These are phyloP conservation scores for Drosophila dunni DNA, from an alignment of 1,140 invertebrate species.

Conservation along the genomic window DNA sequence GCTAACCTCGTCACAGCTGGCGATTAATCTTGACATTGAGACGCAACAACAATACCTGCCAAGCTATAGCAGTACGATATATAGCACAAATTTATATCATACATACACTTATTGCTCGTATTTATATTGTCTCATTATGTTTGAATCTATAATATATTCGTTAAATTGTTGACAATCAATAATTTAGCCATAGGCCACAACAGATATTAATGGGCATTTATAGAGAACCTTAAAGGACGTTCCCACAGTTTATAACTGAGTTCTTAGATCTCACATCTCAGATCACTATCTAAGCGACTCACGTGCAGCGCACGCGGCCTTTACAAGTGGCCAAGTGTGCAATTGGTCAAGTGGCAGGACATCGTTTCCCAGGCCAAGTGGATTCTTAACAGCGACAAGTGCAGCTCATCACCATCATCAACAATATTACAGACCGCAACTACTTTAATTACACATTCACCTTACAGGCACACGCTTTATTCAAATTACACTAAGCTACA, in stretches of 20 bases:
- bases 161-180: slow-evolving; percentile 70
- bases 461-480: slow-evolving; percentile 46
- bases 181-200: slow-evolving; percentile 55
- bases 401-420: slow-evolving; percentile 32
- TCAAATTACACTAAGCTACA: slow-evolving; percentile 26
- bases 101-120: not conserved
- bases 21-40: slow-evolving; percentile 83
- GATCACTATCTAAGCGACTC: slow-evolving; percentile 65
- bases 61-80: not conserved
- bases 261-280: slow-evolving; percentile 36
- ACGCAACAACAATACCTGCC: slow-evolving; percentile 34
- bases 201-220: slow-evolving; percentile 25
- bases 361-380: slow-evolving; percentile 46
- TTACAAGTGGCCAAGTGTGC: slow-evolving; percentile 60
- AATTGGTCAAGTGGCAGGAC: slow-evolving; percentile 64
- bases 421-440: slow-evolving; percentile 62
- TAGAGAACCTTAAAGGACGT: slow-evolving; percentile 33
- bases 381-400: slow-evolving; percentile 39
- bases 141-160: slow-evolving; percentile 56
- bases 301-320: slow-evolving; percentile 77
- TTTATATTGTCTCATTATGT: slow-evolving; percentile 25
- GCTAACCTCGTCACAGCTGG: slow-evolving; percentile 77
- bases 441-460: slow-evolving; percentile 77
- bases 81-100: too few relatives aligned
- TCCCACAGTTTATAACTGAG: slow-evolving; percentile 44